Percentiles rank a stretch among this genome's conserved stretches.
phyloP scores from a whole-genome alignment of 2,113 vertebrate species.

The Tursiops truncatus region DNA sequence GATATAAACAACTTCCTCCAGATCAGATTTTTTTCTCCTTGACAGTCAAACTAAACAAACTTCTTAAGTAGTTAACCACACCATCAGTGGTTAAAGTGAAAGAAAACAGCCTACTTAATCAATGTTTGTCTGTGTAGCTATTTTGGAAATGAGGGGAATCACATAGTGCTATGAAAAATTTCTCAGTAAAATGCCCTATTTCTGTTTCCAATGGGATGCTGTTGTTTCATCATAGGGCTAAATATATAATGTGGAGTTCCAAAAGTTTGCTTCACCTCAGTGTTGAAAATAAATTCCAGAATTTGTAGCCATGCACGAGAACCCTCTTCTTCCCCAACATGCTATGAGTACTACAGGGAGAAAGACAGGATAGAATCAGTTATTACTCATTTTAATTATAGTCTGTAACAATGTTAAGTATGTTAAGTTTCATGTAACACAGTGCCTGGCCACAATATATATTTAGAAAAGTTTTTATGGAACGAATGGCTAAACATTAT shows the following conservation, averaged over 20 bases:
- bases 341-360: not conserved
- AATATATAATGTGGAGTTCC: not conserved
- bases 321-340: not conserved
- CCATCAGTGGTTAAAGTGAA: not conserved
- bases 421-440: not conserved
- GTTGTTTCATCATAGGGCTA: not conserved
- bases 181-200: not conserved
- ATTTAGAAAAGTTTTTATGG: not conserved
- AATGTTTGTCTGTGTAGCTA: not conserved
- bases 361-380: not conserved
- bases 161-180: not conserved
- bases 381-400: not conserved
- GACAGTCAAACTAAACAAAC: not conserved
- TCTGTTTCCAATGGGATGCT: not conserved
- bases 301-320: not conserved
- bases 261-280: not conserved
- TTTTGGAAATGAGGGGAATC: not conserved
- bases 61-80: not conserved
- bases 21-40: not conserved
- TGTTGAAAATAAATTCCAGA: not conserved
- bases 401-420: not conserved
- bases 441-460: not conserved
- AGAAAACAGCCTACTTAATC: not conserved
- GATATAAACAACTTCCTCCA: not conserved
- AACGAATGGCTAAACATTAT: not conserved